phyloP scores from a whole-genome alignment of 2,888 invertebrate species.

The Teleiodes luculella region DNA sequence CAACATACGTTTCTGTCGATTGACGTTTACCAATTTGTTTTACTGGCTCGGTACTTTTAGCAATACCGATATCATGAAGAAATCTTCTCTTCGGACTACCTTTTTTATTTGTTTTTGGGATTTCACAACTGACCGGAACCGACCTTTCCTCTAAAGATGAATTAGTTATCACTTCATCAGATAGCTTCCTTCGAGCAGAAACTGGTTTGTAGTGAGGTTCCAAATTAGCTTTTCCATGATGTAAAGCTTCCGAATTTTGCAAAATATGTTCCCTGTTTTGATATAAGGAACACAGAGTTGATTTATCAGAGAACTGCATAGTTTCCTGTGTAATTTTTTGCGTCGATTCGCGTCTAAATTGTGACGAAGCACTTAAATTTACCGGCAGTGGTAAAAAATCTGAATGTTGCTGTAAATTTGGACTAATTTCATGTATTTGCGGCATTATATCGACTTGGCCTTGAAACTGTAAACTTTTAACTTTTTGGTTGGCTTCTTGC shows the following conservation, averaged over 20 bases:
- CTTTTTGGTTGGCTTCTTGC: not conserved
- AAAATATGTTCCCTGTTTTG: too few species aligned
- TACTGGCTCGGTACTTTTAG: not conserved
- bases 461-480: not conserved
- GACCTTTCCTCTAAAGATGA: not conserved
- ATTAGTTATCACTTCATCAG: not conserved
- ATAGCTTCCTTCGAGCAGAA: not conserved
- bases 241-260: too few species aligned
- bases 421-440: not conserved
- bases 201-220: not conserved
- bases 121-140: not conserved
- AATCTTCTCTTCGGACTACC: not conserved
- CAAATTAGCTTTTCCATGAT: not conserved
- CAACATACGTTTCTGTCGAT: not conserved
- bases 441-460: not conserved
- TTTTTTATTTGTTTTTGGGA: not conserved
- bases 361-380: not conserved
- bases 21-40: not conserved
- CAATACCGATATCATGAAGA: not conserved
- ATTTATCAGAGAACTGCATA: too few species aligned
- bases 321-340: not conserved
- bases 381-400: not conserved
- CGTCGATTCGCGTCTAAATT: not conserved
- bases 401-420: not conserved
- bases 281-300: too few species aligned